Base-by-base conservation (phyloP, 1,140 invertebrate species). In the Theocolax elegans region DNA sequence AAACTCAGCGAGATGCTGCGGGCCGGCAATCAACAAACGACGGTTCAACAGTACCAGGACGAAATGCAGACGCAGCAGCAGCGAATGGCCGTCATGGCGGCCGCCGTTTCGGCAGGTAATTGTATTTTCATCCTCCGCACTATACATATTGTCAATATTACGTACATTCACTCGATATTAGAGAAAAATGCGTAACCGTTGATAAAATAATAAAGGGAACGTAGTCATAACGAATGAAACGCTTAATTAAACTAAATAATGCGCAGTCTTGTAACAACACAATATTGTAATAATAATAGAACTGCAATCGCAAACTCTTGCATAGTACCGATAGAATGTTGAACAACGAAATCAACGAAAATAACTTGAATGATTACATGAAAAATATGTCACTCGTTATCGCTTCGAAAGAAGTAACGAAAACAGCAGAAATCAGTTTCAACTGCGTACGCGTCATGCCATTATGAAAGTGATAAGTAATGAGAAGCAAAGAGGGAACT, bases 61-160 rank as follows among this genome's bases (percentile, higher is more conserved):
- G 89, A 91, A 73, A 91, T 92, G 79, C 89, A 90, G 76, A 87
- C 91, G 12, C 92, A 90, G 85, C 79, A 92, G 88, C 75, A 92
- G 91, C 82, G 92, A 75, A 92, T 93, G 86, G 92, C 91, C 9
- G 89, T 92, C 0, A 91, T 94, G 82, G 90, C 91, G 17, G 91
- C 90, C 6, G 90, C 90, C 2, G 90, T 86, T 64, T 84, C 89
- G 23, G 91, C 91, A 13, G 92, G 91, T 78, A 77, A 80, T 58
- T 10, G 15, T 15, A 44, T 15, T 35, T 35, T 35, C 10, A n/a
- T n/a, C n/a, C n/a, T n/a, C 13, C 2, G 4, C 12, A 7, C 12
- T 48, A 7, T 8, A 8, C 3, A 4, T 48, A 48, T 48, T 48
- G 6, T 21, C 8, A 21, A 21, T 21, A 48, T 7, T 44, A 48